These are phyloP conservation scores for Propithecus deckenii DNA, from an alignment of 2,797 vertebrate species.

Conservation along the genomic window DNA sequence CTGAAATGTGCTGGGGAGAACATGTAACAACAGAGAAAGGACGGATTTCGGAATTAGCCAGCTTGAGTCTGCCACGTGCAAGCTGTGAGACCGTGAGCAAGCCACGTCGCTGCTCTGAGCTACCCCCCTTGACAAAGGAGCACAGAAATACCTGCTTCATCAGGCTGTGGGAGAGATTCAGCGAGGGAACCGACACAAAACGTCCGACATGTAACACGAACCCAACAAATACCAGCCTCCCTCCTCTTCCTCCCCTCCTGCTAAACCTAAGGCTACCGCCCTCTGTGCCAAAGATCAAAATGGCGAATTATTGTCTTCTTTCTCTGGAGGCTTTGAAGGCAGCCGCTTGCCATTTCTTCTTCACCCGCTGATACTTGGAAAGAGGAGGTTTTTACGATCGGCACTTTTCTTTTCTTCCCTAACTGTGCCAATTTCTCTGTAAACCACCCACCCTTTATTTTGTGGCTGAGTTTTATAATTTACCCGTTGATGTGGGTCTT, in stretches of 20 bases:
- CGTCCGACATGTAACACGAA: not conserved
- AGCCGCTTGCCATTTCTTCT: not conserved
- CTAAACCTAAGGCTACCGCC: not conserved
- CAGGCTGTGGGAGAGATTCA: accelerated
- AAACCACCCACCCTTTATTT: not conserved
- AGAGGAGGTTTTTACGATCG: not conserved
- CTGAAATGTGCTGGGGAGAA: not conserved
- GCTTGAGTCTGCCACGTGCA: not conserved
- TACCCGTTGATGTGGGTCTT: not conserved
- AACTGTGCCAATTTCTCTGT: not conserved
- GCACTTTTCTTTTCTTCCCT: not conserved
- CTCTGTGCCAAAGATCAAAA: not conserved
- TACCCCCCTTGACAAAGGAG: accelerated
- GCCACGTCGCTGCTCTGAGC: not conserved
- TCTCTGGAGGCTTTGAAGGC: not conserved
- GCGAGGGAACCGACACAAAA: accelerated
- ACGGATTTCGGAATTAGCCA: not conserved
- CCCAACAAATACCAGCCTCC: no score
- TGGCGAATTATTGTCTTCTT: not conserved
- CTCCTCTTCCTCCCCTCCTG: not conserved
- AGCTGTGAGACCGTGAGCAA: accelerated
- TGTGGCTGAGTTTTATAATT: not conserved
- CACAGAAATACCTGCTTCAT: not conserved
- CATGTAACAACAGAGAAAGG: not conserved
- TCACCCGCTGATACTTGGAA: not conserved